Base-by-base conservation (phyloP, 1,140 invertebrate genomes). In the Aethina tumida region DNA sequence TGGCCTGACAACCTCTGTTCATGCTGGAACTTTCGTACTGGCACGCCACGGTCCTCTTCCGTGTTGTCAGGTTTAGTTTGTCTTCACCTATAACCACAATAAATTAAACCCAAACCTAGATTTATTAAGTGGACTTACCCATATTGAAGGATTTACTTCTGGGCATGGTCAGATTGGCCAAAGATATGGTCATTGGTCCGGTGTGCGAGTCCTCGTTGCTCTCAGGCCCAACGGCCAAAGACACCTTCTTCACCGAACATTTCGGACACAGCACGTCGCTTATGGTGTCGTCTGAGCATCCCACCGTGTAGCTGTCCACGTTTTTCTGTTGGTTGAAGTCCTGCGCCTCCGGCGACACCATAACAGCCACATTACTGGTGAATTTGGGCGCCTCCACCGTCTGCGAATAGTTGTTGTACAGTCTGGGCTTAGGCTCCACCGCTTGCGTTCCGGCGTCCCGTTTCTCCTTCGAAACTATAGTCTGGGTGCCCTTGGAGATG, bases 221-320 rank as follows among this genome's bases (percentile, higher is more conserved):
- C n/a, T 66, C 54, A 2, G 59, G 51, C 17, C 66, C 66, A n/a
- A 66, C 57, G 31, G 52, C 65, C 5, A 71, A 49, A 20, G 48
- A 59, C n/a, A 48, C 52, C 38, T 65, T 71, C 17, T 40, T 39
- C 0, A 60, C 46, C 9, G 55, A 60, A 52, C 72, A 75, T 53
- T 65, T 69, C 8, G 64, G 61, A 53, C 72, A 75, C 8, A 65
- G 45, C 14, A 60, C 53, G 35, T 68, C 64, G 25, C 53, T 53
- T 12, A 69, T 53, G 3, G 56, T 65, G 35, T 66, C 58, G 17
- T 69, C 62, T 3, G 69, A 70, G 39, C 61, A 55, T 29, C 65
- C 72, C 20, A 67, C 50, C 29, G 63, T 63, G 24, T 57, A 54
- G 3, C 56, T 56, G 30, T 61, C 58, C 13, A 64, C 60, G 26